These are phyloP conservation scores for Philereme transversata DNA, from an alignment of 2,888 invertebrate genomes.

Conservation along the genomic window DNA sequence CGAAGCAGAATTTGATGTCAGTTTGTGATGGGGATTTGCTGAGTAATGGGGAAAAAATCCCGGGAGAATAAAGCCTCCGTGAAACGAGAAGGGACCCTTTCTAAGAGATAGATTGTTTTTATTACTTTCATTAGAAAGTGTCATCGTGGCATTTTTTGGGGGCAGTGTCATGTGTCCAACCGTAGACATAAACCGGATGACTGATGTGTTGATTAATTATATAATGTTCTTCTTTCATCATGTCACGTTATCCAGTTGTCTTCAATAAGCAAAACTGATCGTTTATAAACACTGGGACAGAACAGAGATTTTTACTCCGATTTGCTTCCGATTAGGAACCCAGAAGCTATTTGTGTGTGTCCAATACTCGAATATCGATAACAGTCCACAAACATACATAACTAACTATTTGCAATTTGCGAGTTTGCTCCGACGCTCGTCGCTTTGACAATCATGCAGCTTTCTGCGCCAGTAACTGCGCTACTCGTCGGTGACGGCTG, in stretches of 20 bases:
- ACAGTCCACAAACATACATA: constrained; percentile 29
- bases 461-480: constrained; percentile 7
- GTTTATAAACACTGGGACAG: no score
- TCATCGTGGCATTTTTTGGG: no score
- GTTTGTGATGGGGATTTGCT: constrained; percentile 22
- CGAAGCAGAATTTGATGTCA: constrained; percentile 22
- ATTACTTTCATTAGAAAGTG: no score
- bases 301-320: not conserved
- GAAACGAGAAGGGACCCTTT: not conserved
- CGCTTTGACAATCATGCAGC: constrained; percentile 19
- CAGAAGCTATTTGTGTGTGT: not conserved
- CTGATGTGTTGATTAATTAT: no score
- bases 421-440: constrained; percentile 2
- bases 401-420: constrained; percentile 22
- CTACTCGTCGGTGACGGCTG: not conserved
- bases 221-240: no score
- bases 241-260: no score
- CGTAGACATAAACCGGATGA: no score
- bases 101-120: no score
- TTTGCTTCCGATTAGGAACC: not conserved
- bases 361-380: constrained; percentile 27
- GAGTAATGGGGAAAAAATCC: constrained; percentile 18
- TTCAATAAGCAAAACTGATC: not conserved
- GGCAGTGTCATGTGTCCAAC: no score
- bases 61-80: not conserved